Conservation (phyloP, 2,888 invertebrate species). For the Pristionchus entomophagus region DNA sequence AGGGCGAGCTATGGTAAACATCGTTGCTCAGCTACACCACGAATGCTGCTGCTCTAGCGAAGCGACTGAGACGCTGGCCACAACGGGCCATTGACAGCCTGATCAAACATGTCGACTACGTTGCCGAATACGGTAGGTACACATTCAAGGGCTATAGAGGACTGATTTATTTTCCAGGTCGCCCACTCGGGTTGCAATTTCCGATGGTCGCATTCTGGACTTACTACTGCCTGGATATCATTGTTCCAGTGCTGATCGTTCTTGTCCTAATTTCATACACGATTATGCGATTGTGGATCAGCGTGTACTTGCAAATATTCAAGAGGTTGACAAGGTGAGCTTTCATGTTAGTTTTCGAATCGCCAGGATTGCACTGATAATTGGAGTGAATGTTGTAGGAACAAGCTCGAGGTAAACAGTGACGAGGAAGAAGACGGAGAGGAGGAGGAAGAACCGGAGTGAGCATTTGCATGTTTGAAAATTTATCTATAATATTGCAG, state of each 20-base stretch:
- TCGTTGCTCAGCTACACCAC: neutral
- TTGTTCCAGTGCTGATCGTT: neutral
- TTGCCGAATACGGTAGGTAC: conserved; percentile 12
- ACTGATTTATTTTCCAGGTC: conserved; percentile 5
- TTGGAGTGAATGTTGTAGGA: no score
- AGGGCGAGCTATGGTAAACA: neutral
- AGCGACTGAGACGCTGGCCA: conserved; percentile 6
- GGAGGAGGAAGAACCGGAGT: conserved; percentile 11
- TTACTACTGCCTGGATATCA: conserved; percentile 26
- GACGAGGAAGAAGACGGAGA: neutral
- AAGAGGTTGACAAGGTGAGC: conserved; percentile 2
- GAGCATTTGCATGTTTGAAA: neutral
- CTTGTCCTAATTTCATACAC: neutral
- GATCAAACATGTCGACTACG: neutral
- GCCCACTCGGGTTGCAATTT: conserved; percentile 4
- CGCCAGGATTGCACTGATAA: no score
- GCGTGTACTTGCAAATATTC: conserved; percentile 3
- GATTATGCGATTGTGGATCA: neutral
- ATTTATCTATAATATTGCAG: neutral
- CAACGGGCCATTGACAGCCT: neutral
- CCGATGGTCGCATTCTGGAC: neutral
- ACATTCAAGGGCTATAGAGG: neutral
- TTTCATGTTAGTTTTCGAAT: no score
- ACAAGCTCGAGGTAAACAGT: neutral
- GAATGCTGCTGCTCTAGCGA: neutral